phyloP scores from a whole-genome alignment of 2,797 vertebrate species.

The Crocidura indochinensis region DNA sequence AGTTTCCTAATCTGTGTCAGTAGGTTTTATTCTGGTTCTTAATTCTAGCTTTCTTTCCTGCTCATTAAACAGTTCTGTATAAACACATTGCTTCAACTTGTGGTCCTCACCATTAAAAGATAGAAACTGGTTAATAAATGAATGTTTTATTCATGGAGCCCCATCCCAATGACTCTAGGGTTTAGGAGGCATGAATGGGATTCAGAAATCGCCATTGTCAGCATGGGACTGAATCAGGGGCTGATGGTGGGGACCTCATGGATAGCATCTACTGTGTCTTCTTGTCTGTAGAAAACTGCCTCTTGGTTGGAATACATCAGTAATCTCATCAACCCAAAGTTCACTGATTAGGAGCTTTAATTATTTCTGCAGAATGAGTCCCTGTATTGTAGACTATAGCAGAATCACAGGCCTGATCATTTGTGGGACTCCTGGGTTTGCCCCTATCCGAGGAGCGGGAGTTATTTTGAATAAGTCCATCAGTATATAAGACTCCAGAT shows the following conservation, averaged over 20 bases:
- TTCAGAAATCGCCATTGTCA: not conserved
- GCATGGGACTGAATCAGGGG: too few species aligned
- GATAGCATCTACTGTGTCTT: not conserved
- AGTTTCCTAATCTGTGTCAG: not conserved
- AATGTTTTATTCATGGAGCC: not conserved
- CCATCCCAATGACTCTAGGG: not conserved
- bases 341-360: not conserved
- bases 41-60: not conserved
- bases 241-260: not conserved
- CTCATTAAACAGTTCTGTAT: not conserved
- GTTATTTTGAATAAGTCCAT: rapidly evolving
- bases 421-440: not conserved
- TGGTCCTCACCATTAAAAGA: not conserved
- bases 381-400: not conserved
- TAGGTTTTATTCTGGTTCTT: conserved; percentile 20
- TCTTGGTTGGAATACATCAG: not conserved
- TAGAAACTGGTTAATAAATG: not conserved
- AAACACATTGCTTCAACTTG: not conserved
- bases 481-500: not conserved
- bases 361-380: not conserved
- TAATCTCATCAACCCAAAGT: not conserved
- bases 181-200: too few species aligned
- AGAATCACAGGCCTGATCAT: not conserved
- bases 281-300: not conserved
- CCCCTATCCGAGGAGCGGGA: not conserved